These are phyloP conservation scores for Anastrepha obliqua DNA, from an alignment of 1,140 invertebrate species.

Conservation along the genomic window DNA sequence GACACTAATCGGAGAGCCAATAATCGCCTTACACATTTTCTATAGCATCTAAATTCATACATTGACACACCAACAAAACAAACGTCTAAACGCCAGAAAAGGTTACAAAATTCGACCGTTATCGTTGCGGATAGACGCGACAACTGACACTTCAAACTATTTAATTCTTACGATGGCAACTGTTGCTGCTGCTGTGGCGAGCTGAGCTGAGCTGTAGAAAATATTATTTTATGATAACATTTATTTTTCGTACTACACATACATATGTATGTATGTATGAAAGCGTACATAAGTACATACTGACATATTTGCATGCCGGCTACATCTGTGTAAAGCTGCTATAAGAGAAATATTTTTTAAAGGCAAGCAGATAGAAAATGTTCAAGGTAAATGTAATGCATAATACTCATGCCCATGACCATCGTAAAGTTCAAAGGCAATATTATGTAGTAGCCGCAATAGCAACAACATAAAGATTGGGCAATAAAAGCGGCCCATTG, in stretches of 20 bases:
- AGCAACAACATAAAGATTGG: no score
- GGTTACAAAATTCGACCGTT: conserved; percentile 7
- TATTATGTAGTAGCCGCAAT: no score
- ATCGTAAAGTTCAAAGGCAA: no score
- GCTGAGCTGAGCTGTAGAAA: neutral
- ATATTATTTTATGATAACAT: conserved; percentile 23
- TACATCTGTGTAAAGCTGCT: no score
- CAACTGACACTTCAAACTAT: conserved; percentile 1
- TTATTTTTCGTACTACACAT: neutral
- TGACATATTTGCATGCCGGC: no score
- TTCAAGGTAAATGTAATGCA: no score
- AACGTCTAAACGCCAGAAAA: neutral
- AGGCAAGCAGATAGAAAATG: no score
- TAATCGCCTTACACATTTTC: no score
- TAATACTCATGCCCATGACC: no score
- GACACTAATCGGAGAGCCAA: no score
- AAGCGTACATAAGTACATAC: neutral
- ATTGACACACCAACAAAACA: neutral
- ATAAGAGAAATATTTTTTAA: no score
- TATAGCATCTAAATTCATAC: no score
- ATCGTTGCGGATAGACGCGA: conserved; percentile 16
- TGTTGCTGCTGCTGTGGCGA: neutral
- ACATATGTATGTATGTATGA: neutral
- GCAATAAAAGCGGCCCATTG: neutral
- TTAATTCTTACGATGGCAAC: conserved; percentile 12